Conservation (phyloP, 2,113 vertebrate genomes). For the Halichoeres trimaculatus region DNA sequence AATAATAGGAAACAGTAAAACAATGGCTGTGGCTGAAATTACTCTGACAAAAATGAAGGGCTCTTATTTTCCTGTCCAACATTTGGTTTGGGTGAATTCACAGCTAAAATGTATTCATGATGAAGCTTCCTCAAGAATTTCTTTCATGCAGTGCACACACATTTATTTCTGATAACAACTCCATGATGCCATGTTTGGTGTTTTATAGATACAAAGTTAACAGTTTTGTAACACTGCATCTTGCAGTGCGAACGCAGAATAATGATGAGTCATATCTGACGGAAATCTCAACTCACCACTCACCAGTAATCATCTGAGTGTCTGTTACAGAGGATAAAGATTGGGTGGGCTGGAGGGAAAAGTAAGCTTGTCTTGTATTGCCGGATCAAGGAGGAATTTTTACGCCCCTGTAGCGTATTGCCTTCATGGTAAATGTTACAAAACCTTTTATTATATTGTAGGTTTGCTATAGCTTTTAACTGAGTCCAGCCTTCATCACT, state of each 20-base stretch:
- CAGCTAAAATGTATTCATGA: neutral
- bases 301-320: neutral
- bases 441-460: too few species aligned
- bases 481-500: too few species aligned
- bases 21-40: conserved; percentile 9
- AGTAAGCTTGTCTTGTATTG: too few species aligned
- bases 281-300: neutral
- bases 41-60: neutral
- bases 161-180: neutral
- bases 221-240: conserved; percentile 4
- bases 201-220: neutral
- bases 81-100: neutral
- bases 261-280: neutral
- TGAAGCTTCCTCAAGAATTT: neutral
- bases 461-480: too few species aligned
- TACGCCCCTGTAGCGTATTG: neutral
- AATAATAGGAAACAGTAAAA: neutral
- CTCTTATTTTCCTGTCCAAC: neutral
- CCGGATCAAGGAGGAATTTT: too few species aligned
- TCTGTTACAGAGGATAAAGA: neutral
- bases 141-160: neutral
- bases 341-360: neutral
- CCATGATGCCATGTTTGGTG: neutral
- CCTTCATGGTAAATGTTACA: too few species aligned
- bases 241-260: neutral